Conservation (phyloP, 2,797 vertebrate genomes). For the Urocyon cinereoargenteus region DNA sequence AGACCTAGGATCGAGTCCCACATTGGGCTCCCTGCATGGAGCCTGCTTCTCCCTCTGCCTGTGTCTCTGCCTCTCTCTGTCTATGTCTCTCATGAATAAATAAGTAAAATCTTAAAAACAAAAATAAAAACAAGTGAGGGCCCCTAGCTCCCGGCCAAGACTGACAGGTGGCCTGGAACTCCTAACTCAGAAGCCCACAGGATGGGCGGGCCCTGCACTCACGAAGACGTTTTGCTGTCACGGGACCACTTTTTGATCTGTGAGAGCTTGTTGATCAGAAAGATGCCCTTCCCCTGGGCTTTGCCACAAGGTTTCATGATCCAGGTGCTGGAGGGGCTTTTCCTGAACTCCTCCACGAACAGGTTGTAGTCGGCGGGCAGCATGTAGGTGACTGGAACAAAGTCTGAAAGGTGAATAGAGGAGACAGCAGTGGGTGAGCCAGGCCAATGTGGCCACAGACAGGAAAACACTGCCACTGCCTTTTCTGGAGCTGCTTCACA, state of each 20-base stretch:
- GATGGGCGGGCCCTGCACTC: conserved; percentile 80
- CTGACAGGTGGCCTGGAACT: rapidly evolving
- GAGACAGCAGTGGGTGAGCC: not conserved
- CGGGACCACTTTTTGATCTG: conserved; percentile 99
- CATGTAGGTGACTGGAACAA: conserved; percentile 99
- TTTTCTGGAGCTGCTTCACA: rapidly evolving
- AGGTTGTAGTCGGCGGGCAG: conserved; percentile 98
- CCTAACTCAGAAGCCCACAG: rapidly evolving
- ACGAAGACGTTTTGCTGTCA: conserved; percentile 98
- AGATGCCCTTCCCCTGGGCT: conserved; percentile 99
- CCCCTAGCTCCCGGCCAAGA: rapidly evolving
- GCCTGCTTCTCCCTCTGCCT: too few relatives aligned
- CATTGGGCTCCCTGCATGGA: too few relatives aligned
- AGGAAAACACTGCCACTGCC: rapidly evolving
- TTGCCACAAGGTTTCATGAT: conserved; percentile 99
- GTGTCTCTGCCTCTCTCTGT: too few relatives aligned
- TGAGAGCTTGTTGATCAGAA: conserved; percentile 99
- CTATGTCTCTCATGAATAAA: too few relatives aligned
- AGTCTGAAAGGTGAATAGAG: conserved; percentile 89
- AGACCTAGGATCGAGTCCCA: too few relatives aligned
- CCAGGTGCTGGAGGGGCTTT: conserved; percentile 99
- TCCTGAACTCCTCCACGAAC: conserved; percentile 98
- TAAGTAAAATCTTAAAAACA: too few relatives aligned
- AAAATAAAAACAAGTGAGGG: not conserved
- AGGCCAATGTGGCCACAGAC: rapidly evolving